A percentile compares a stretch with the other conserved stretches of the same genome.
Evolutionary conservation across 2,113 vertebrate genomes (phyloP).

Genomic region (Chlorocebus sabaeus): DNA sequence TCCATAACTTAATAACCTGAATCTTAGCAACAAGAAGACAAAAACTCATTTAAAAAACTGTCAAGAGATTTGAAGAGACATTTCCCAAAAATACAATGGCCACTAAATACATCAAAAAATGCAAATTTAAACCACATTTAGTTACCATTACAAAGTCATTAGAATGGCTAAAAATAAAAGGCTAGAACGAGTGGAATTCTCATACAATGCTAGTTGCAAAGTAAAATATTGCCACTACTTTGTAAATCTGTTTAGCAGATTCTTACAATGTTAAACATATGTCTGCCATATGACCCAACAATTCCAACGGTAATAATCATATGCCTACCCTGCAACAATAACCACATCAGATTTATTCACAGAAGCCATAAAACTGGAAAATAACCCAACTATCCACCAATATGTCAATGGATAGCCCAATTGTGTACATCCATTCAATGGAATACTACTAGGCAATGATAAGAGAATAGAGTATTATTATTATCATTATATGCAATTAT

Average conservation of each 20-base stretch:
- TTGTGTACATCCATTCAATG: not conserved
- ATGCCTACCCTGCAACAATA: not conserved
- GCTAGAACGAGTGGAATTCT: not conserved
- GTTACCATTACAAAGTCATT: not conserved
- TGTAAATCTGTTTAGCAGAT: not conserved
- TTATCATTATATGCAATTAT: not conserved
- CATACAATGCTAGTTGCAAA: not conserved
- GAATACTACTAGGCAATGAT: not conserved
- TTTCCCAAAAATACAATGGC: slow-evolving; percentile 19
- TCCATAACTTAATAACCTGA: not conserved
- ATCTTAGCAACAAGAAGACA: not conserved
- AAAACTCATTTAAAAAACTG: slow-evolving; percentile 39
- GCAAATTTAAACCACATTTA: slow-evolving; percentile 26
- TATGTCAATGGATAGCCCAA: not conserved
- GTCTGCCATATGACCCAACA: not conserved
- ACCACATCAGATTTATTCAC: not conserved
- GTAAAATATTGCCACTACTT: not conserved
- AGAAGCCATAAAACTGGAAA: not conserved
- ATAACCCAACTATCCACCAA: not conserved
- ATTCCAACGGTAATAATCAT: not conserved
- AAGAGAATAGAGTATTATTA: not conserved
- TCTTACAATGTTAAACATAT: not conserved
- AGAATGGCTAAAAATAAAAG: slow-evolving; percentile 35
- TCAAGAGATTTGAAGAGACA: slow-evolving; percentile 3
- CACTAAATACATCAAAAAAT: not conserved